A percentile compares a stretch with the other conserved stretches of the same genome.
phyloP scores from a whole-genome alignment of 2,888 invertebrate genomes.

The Acanthosepion esculentum region DNA sequence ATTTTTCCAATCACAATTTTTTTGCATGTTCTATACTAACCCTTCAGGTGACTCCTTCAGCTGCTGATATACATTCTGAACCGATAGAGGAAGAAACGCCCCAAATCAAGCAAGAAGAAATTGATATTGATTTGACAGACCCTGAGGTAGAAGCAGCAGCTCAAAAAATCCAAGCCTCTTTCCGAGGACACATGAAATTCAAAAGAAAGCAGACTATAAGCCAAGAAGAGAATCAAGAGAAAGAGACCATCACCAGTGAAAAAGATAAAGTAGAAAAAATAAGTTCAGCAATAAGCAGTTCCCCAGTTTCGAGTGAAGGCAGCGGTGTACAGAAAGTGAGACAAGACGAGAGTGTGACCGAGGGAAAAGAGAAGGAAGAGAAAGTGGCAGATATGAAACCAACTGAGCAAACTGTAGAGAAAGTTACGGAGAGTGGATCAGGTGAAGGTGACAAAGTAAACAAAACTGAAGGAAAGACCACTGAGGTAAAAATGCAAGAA shows the following conservation, averaged over 20 bases:
- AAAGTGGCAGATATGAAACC: not conserved
- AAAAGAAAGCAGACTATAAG: slow-evolving; percentile 18
- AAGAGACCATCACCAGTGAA: no score
- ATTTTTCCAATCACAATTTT: not conserved
- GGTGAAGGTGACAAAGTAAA: not conserved
- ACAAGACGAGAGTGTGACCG: not conserved
- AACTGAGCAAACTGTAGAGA: not conserved
- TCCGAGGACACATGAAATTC: slow-evolving; percentile 50
- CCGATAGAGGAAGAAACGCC: not conserved
- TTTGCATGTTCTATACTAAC: slow-evolving; percentile 44
- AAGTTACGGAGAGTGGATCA: not conserved
- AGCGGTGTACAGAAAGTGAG: not conserved
- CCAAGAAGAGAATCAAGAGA: not conserved
- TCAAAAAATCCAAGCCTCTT: slow-evolving; percentile 68
- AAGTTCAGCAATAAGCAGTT: not conserved
- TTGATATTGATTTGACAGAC: slow-evolving; percentile 65
- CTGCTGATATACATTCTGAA: not conserved
- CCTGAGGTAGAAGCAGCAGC: slow-evolving; percentile 68
- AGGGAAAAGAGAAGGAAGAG: not conserved
- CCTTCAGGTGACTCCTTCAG: slow-evolving; percentile 15
- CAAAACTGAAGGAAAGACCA: not conserved
- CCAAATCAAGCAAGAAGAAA: slow-evolving; percentile 51
- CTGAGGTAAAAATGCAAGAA: not conserved
- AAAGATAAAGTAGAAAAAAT: not conserved
- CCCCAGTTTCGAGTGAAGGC: not conserved